Evolutionary conservation across 2,797 vertebrate genomes (phyloP).

Genomic region (Spinus pinus): DNA sequence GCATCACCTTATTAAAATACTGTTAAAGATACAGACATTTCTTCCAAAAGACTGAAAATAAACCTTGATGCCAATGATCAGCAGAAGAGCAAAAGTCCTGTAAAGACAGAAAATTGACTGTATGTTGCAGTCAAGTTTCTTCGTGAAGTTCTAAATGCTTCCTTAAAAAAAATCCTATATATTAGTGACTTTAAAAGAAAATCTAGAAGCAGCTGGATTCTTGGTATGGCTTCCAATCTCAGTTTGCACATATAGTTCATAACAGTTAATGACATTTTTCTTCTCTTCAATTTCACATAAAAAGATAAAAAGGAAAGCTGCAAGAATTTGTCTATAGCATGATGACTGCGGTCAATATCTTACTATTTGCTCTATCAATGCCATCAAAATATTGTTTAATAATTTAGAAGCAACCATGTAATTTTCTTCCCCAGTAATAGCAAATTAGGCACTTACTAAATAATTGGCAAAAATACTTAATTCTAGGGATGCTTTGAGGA

Average conservation of each 20-base stretch:
- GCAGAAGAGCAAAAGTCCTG: not conserved
- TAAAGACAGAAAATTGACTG: slow-evolving; percentile 10
- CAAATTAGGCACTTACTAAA: slow-evolving; percentile 79
- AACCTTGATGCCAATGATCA: not conserved
- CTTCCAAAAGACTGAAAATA: not conserved
- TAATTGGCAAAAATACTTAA: slow-evolving; percentile 78
- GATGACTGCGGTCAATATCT: slow-evolving; percentile 68
- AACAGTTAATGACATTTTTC: slow-evolving; percentile 69
- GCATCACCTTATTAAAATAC: not conserved
- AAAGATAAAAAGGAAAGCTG: slow-evolving; percentile 55
- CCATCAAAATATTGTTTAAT: slow-evolving; percentile 78
- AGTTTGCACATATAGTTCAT: slow-evolving; percentile 57
- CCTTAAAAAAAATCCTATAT: slow-evolving; percentile 36
- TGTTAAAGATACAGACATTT: not conserved
- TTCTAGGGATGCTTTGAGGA: slow-evolving; percentile 64
- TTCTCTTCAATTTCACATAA: slow-evolving; percentile 75
- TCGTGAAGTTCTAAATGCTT: slow-evolving; percentile 38
- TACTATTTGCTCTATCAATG: slow-evolving; percentile 69
- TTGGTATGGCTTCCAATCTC: slow-evolving; percentile 38
- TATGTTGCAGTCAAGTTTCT: not conserved
- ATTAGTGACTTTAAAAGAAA: slow-evolving; percentile 39
- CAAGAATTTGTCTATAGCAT: slow-evolving; percentile 44
- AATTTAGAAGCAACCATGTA: slow-evolving; percentile 74
- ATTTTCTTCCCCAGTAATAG: slow-evolving; percentile 73
- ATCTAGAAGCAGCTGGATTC: slow-evolving; percentile 45